Conservation (phyloP, 2,888 invertebrate genomes). For the Dolomedes plantarius region DNA sequence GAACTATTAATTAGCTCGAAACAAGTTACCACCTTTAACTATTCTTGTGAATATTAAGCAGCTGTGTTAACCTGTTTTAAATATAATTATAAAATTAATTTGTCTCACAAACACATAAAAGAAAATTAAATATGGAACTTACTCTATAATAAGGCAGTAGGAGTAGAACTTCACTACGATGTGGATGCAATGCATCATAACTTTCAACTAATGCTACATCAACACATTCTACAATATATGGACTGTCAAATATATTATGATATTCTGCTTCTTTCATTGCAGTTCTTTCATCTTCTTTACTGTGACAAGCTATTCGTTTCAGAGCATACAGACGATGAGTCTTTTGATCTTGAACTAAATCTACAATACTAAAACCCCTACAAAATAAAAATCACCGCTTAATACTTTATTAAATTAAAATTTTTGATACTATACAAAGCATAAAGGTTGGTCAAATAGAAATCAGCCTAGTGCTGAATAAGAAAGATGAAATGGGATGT, state of each 20-base stretch:
- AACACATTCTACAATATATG: slow-evolving; percentile 84
- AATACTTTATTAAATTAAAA: no score
- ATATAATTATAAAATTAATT: no score
- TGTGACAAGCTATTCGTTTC: slow-evolving; percentile 88
- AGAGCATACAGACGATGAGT: slow-evolving; percentile 84
- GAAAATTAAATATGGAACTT: no score
- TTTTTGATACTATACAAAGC: neutral
- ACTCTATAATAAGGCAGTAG: slow-evolving; percentile 86
- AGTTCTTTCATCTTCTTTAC: slow-evolving; percentile 84
- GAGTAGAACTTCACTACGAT: slow-evolving; percentile 82
- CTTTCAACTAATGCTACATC: slow-evolving; percentile 82
- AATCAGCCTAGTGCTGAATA: no score
- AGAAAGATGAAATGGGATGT: no score
- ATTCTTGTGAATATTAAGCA: no score
- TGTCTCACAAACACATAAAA: no score
- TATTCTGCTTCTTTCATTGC: slow-evolving; percentile 86
- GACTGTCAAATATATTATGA: slow-evolving; percentile 83
- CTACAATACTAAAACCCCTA: slow-evolving; percentile 89
- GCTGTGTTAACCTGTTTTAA: no score
- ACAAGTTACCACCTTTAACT: no score
- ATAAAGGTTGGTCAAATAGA: no score
- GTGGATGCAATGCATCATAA: slow-evolving; percentile 76
- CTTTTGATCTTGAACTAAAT: slow-evolving; percentile 83
- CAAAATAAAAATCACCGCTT: slow-evolving; percentile 70
- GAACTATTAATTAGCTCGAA: no score